phyloP scores from a whole-genome alignment of 2,888 invertebrate species.

The Sesamia inferens region DNA sequence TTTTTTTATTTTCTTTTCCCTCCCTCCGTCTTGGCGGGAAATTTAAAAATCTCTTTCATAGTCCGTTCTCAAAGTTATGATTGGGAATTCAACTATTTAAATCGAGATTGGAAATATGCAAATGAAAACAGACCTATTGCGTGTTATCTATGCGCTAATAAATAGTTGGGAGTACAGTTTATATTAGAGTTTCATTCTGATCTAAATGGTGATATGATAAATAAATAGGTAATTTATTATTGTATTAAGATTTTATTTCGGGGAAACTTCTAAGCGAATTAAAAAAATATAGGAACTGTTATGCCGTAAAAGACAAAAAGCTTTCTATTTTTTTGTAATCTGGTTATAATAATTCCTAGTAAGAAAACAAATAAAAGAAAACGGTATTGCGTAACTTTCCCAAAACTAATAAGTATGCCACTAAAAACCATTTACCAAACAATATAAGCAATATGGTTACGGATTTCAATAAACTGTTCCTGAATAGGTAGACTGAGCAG shows the following conservation, averaged over 20 bases:
- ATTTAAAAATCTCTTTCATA: conserved; percentile 73
- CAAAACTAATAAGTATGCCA: conserved; percentile 23
- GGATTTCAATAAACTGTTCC: conserved; percentile 47
- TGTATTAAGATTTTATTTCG: background rate
- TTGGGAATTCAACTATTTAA: conserved; percentile 79
- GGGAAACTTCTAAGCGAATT: background rate
- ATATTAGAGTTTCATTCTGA: background rate
- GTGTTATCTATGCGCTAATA: conserved; percentile 38
- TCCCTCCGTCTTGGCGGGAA: conserved; percentile 69
- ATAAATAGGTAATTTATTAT: too few relatives aligned
- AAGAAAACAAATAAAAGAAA: conserved; percentile 14
- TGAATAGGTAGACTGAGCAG: conserved; percentile 7
- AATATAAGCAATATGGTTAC: conserved; percentile 52
- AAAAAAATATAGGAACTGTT: background rate
- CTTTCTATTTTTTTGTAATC: too few relatives aligned
- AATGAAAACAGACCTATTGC: conserved; percentile 65
- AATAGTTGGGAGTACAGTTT: conserved; percentile 48
- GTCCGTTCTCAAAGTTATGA: conserved; percentile 75
- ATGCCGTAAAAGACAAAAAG: background rate
- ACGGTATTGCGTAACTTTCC: background rate
- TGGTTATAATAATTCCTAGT: background rate
- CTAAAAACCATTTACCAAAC: conserved; percentile 44
- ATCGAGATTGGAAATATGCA: conserved; percentile 75
- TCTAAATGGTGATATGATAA: background rate
- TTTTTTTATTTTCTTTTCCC: conserved; percentile 68